Evolutionary conservation across 53 echinoderm and acorn worm species (phyloP).

Genomic region (Paracentrotus lividus): DNA sequence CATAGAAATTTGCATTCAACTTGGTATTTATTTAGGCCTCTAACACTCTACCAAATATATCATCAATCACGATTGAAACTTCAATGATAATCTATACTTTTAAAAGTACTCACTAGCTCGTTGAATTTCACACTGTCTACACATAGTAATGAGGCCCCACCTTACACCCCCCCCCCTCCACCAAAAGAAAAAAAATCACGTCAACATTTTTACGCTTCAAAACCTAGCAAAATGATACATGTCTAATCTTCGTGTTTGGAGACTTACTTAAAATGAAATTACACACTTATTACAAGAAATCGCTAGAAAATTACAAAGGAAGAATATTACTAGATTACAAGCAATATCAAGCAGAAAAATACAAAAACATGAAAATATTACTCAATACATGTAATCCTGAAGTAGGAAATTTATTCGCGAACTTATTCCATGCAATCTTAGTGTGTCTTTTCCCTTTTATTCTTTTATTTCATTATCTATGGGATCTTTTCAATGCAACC

Average conservation of each 20-base stretch:
- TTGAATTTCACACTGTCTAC: too few species aligned
- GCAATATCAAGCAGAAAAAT: background rate
- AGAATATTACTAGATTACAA: background rate
- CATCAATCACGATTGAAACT: too few species aligned
- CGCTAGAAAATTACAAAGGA: background rate
- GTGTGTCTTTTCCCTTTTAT: background rate
- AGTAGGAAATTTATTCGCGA: background rate
- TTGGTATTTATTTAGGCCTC: too few species aligned
- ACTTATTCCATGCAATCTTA: background rate
- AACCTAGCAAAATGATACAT: background rate
- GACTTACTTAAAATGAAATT: background rate
- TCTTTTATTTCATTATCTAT: background rate
- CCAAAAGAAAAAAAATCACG: too few species aligned
- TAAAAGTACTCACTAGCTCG: too few species aligned
- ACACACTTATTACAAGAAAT: too few species aligned
- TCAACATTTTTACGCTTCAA: background rate
- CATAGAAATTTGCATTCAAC: too few species aligned
- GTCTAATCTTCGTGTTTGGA: background rate
- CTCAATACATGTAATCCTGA: background rate
- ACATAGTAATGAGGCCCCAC: too few species aligned
- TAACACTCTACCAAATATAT: too few species aligned
- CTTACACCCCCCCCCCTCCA: too few species aligned
- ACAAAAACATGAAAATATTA: slow-evolving; percentile 14
- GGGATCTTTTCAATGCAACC: background rate
- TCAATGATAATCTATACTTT: too few species aligned